Conservation (phyloP, 1,140 invertebrate species). For the Idris sp. region DNA sequence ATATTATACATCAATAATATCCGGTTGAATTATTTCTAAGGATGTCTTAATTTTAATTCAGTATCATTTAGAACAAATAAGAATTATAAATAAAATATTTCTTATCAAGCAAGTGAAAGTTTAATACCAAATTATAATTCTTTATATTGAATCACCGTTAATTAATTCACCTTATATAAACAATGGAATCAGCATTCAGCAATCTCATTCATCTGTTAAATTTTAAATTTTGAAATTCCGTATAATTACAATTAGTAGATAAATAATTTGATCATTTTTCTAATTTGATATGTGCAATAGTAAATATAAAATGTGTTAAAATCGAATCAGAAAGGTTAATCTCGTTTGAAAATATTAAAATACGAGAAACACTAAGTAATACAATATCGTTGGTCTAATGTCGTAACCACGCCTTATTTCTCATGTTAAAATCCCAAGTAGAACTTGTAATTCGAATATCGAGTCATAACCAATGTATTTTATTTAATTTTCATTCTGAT, state of each 20-base stretch:
- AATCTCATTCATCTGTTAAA: constrained; percentile 17
- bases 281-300: constrained; percentile 13
- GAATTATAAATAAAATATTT: too few relatives aligned
- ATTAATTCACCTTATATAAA: too few relatives aligned
- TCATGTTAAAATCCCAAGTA: constrained; percentile 22
- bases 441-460: constrained; percentile 33
- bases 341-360: constrained; percentile 43
- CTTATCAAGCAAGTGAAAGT: too few relatives aligned
- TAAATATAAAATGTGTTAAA: constrained; percentile 31
- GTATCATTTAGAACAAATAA: too few relatives aligned
- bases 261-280: constrained; percentile 17
- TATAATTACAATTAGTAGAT: too few relatives aligned
- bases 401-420: constrained; percentile 40
- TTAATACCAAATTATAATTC: too few relatives aligned
- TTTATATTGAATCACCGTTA: too few relatives aligned
- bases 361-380: constrained; percentile 34
- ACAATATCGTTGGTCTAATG: constrained; percentile 32
- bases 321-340: constrained; percentile 46
- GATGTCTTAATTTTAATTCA: too few relatives aligned
- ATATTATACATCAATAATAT: too few relatives aligned
- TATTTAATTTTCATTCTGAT: constrained; percentile 11
- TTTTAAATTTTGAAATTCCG: constrained; percentile 19
- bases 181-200: constrained; percentile 16
- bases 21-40: too few relatives aligned
- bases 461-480: constrained; percentile 21